Evolutionary conservation across 2,113 vertebrate species (phyloP), one percentile per base, ranked within the genome.

Genomic region (Holacanthus passer): DNA sequence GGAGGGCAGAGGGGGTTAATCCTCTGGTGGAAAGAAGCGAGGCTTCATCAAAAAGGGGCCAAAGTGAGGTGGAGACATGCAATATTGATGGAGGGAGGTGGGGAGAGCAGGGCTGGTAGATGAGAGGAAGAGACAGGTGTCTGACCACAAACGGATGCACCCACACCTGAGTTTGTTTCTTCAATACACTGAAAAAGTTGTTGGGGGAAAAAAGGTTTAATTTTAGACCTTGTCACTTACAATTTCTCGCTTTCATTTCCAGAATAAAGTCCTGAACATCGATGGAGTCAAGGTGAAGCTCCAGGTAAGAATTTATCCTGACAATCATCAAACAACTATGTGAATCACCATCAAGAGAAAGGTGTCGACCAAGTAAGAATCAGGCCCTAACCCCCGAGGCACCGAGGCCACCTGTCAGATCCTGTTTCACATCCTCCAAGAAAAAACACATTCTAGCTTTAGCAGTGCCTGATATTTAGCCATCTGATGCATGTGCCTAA

Each of bases 251-350:
- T 74, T 93, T 68, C 82, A 56, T 75, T 97, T 96, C 70, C 96
- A 98, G 97, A 99, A 99, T 88, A 99, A 99, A 95, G 96, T 98
- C 84, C 86, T 99, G 94, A 96, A 94, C 0, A 96, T 99, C 88
- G 97, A 99, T 13, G 96, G 96, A 10, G 93, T 96, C 90, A 98
- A 97, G 88, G 97, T 98, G 83, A 98, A 98, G 92, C 90, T 99
- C 58, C 97, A 99, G 97, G 97, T 99, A 93, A 53, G 94, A 48
- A 65, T 72, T 43, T 22, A 47, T 58, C n/a, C 20, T 29, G 43
- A 68, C 29, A 55, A 9, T 63, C 13, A 24, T 71, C 10, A 80
- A 74, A 63, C 17, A 56, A 41, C 27, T 43, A 0, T 43, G 17
- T 48, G 14, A 53, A 14, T 10, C 17, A 9, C 16, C 8, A 3